A percentile compares a stretch with the other conserved stretches of the same genome.
Evolutionary conservation across 2,888 invertebrate species (phyloP).

Genomic region (Phlogophora meticulosa): DNA sequence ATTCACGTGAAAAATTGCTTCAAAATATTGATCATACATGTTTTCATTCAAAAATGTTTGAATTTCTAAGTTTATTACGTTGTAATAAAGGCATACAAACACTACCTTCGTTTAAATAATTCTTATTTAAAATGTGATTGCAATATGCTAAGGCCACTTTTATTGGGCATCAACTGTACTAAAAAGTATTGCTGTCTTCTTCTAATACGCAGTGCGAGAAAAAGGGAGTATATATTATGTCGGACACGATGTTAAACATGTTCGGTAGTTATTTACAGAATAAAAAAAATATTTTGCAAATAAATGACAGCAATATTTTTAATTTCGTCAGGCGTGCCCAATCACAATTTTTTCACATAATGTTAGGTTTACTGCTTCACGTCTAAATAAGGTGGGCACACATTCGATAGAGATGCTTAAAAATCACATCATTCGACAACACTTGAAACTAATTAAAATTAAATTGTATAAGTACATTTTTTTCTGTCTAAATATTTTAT

Average conservation of each 20-base stretch:
- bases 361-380: slow-evolving; percentile 8
- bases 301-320: slow-evolving; percentile 7
- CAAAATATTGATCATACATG: slow-evolving; percentile 23
- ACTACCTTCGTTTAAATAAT: background rate
- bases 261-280: too few relatives aligned
- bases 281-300: background rate
- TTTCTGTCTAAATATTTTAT: slow-evolving; percentile 4
- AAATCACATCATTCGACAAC: slow-evolving; percentile 19
- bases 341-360: slow-evolving; percentile 1
- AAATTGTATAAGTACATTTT: too few relatives aligned
- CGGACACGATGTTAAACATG: too few relatives aligned
- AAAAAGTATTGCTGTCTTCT: slow-evolving; percentile 18
- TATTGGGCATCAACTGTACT: background rate
- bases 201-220: background rate
- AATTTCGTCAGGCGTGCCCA: background rate
- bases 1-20: slow-evolving; percentile 7
- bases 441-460: background rate
- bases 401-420: slow-evolving; percentile 31
- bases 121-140: background rate
- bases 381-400: slow-evolving; percentile 30
- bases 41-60: background rate
- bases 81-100: background rate
- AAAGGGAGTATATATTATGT: background rate
- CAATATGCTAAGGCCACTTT: background rate
- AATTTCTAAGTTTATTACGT: background rate